Conservation (phyloP, 1,140 invertebrate species). For the Coelopa frigida region DNA sequence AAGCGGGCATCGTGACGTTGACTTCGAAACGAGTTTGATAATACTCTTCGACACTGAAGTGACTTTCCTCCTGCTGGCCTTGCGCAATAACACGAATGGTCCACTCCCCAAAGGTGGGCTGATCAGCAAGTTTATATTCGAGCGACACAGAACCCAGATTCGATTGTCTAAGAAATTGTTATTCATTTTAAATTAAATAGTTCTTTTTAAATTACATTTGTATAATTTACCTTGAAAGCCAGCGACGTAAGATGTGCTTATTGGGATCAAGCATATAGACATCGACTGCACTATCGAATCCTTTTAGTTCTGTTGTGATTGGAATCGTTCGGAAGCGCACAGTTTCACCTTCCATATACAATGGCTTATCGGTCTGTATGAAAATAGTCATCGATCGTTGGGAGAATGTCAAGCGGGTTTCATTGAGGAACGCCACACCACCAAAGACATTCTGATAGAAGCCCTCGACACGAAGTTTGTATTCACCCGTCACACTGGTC, state of each 20-base stretch:
- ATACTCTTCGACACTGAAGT: slow-evolving; percentile 87
- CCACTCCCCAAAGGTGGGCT: slow-evolving; percentile 89
- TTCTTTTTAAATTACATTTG: slow-evolving; percentile 51
- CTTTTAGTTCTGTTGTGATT: slow-evolving; percentile 79
- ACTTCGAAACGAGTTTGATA: slow-evolving; percentile 89
- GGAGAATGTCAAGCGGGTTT: slow-evolving; percentile 71
- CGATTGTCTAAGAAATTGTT: slow-evolving; percentile 54
- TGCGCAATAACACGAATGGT: slow-evolving; percentile 81
- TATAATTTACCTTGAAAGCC: slow-evolving; percentile 60
- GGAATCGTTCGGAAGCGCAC: slow-evolving; percentile 83
- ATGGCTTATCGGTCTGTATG: slow-evolving; percentile 89
- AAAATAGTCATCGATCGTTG: slow-evolving; percentile 92
- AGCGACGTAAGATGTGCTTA: slow-evolving; percentile 77
- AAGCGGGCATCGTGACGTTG: slow-evolving; percentile 91
- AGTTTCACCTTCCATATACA: slow-evolving; percentile 89
- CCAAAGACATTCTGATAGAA: slow-evolving; percentile 75
- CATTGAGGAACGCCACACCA: slow-evolving; percentile 77
- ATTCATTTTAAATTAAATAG: not conserved
- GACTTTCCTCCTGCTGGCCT: slow-evolving; percentile 76
- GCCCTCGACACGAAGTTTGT: slow-evolving; percentile 82
- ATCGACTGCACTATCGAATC: slow-evolving; percentile 81
- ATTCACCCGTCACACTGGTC: slow-evolving; percentile 72
- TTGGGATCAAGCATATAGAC: slow-evolving; percentile 85
- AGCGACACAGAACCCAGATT: slow-evolving; percentile 87
- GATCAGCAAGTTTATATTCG: slow-evolving; percentile 82